Base-by-base conservation (phyloP, 2,888 invertebrate genomes). In the Nomada hirtipes region DNA sequence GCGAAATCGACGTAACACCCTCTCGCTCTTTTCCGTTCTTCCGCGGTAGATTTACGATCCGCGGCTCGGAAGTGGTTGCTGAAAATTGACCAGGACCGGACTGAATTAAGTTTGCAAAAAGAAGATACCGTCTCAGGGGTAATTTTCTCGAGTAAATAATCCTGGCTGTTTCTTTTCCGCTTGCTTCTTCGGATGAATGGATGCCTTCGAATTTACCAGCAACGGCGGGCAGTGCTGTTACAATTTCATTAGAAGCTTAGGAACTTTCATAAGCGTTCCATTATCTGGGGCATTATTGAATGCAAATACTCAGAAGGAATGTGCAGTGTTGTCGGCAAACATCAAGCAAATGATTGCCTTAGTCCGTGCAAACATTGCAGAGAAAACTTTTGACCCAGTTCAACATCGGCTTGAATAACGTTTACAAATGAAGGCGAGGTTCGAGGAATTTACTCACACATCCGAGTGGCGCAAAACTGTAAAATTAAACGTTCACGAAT, bases 71-170 rank as follows among this genome's bases (percentile, higher is more conserved):
- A 68, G 68, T 81, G 81, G 74, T 75, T 70, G 81, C 64, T 81
- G 74, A 75, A 82, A 76, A 82, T 80, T 80, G 80, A 80, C 80
- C 73, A 67, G 73, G 36, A 47, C 80, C 61, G 79, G 44, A 72
- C 67, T 52, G 26, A 63, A 80, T 80, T 80, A 80, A 80, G 73
- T 80, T 80, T 68, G 64, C 29, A 64, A 59, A 81, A 64, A 50
- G 53, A 61, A 42, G 23, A 42, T 13, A 20, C 20, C 20, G n/a
- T 13, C 20, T 10, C 20, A 3, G 20, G 26, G 23, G 72, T 63
- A 72, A 79, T 80, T 79, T n/a, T 20, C 26, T 4, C 67, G 10
- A 44, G 67, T 57, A 79, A 80, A 55, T 63, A 60, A 52, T 57
- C 26, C 67, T 15, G 42, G 11, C n/a, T 26, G 26, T 23, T 65